Evolutionary conservation across 1,140 invertebrate genomes (phyloP).

Genomic region (Sitobion miscanthi): DNA sequence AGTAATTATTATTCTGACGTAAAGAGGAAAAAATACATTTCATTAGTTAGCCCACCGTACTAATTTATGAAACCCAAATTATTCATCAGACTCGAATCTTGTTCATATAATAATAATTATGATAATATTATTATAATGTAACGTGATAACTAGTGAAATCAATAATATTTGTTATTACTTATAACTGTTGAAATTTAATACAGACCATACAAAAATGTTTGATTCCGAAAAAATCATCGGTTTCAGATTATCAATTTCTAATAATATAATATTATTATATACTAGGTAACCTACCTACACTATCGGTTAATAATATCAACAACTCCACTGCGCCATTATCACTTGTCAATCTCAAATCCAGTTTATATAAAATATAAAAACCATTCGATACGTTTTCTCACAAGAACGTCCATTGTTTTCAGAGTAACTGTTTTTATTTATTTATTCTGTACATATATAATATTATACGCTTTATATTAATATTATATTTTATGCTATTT

Average conservation of each 20-base stretch:
- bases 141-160: background rate
- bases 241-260: background rate
- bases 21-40: background rate
- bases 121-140: background rate
- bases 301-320: background rate
- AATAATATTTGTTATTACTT: background rate
- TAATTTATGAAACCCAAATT: background rate
- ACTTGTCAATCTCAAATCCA: slow-evolving; percentile 35
- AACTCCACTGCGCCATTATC: background rate
- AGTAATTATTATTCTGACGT: slow-evolving; percentile 35
- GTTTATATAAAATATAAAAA: slow-evolving; percentile 36
- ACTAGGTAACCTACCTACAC: background rate
- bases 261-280: background rate
- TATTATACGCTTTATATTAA: background rate
- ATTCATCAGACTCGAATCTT: background rate
- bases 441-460: background rate
- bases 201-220: background rate
- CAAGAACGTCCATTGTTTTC: background rate
- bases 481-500: background rate
- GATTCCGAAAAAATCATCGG: background rate
- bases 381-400: background rate
- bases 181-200: slow-evolving; percentile 27
- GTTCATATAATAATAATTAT: background rate
- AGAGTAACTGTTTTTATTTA: background rate
- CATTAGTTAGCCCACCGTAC: too few species aligned